Conservation (phyloP, 1,140 invertebrate species). For the Cataglyphis hispanica region DNA sequence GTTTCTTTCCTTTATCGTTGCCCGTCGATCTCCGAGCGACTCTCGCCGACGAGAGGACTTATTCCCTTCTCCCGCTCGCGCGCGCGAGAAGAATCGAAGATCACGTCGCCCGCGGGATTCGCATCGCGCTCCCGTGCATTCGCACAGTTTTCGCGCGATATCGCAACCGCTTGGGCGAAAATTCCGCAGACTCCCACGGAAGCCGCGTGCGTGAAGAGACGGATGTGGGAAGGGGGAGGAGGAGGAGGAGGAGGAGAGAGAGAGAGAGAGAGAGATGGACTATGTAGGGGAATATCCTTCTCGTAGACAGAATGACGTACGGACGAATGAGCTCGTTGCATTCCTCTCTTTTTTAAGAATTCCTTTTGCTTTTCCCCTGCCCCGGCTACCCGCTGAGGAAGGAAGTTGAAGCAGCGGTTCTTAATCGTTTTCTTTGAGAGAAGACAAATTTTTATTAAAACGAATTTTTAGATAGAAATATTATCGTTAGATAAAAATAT, state of each 20-base stretch:
- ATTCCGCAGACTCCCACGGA: constrained; percentile 46
- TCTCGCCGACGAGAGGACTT: too few relatives aligned
- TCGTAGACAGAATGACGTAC: constrained; percentile 79
- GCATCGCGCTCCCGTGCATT: constrained; percentile 1
- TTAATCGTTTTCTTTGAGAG: background rate
- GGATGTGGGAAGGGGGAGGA: background rate
- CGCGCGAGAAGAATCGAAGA: constrained; percentile 56
- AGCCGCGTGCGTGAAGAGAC: constrained; percentile 51
- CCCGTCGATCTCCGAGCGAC: background rate
- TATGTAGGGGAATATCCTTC: background rate
- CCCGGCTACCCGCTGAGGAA: background rate
- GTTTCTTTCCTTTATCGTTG: background rate
- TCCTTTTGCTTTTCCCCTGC: constrained; percentile 30
- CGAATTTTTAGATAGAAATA: background rate
- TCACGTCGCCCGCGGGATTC: constrained; percentile 34
- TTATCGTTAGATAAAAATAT: background rate
- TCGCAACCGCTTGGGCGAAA: constrained; percentile 46
- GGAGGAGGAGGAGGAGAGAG: background rate
- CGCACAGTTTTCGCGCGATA: constrained; percentile 21
- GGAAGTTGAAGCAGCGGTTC: background rate
- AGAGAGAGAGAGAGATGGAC: background rate
- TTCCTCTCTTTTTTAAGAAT: constrained; percentile 68
- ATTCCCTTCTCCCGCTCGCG: too few relatives aligned
- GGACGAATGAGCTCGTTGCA: constrained; percentile 71
- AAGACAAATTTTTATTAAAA: background rate